Percentiles rank a stretch among this genome's conserved stretches.
Conservation (phyloP, 2,113 vertebrate genomes). For the Gracilinanus agilis region DNA sequence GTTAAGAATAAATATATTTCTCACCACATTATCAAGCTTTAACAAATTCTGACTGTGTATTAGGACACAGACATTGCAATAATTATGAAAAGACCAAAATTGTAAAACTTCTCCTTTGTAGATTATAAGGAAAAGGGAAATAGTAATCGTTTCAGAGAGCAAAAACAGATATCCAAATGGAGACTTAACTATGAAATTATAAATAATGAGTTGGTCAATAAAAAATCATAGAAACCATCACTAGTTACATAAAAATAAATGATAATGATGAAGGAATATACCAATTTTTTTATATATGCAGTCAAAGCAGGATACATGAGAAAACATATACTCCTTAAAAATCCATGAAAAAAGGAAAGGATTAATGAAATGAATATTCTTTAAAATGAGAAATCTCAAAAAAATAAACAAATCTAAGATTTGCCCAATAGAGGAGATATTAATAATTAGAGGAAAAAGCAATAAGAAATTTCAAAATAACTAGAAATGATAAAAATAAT, state of each 20-base stretch:
- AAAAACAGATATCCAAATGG: neutral
- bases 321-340: neutral
- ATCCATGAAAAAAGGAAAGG: neutral
- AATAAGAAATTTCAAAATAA: neutral
- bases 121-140: conserved; percentile 1
- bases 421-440: neutral
- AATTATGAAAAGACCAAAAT: neutral
- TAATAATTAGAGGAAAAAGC: neutral
- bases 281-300: neutral
- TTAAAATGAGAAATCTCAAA: neutral
- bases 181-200: conserved; percentile 24
- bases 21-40: neutral
- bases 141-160: neutral
- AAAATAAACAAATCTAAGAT: neutral
- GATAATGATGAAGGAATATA: neutral
- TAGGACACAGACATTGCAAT: neutral
- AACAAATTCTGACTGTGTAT: neutral
- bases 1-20: neutral
- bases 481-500: neutral
- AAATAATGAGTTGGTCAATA: neutral
- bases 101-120: neutral
- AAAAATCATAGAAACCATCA: neutral
- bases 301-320: neutral
- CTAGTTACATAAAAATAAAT: neutral
- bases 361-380: neutral